These are phyloP conservation scores for Synanthedon tipuliformis DNA, from an alignment of 2,888 invertebrate species.

Conservation along the genomic window DNA sequence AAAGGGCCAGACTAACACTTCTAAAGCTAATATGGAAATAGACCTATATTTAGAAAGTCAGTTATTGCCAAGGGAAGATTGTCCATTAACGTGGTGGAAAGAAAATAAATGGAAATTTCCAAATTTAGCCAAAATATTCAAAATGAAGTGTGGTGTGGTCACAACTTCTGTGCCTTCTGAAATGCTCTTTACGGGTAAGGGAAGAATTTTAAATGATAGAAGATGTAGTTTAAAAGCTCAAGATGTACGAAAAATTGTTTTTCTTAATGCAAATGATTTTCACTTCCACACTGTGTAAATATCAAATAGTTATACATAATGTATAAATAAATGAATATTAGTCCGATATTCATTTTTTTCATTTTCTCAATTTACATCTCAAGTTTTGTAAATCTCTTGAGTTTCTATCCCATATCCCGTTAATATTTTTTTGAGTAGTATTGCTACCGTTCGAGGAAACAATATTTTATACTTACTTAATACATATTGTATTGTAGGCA, in stretches of 20 bases:
- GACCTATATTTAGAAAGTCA: background rate
- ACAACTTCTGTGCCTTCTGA: background rate
- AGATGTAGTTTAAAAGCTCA: background rate
- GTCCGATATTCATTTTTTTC: no score
- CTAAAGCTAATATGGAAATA: background rate
- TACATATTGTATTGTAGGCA: no score
- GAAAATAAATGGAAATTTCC: background rate
- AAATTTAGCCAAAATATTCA: background rate
- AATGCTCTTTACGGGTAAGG: background rate
- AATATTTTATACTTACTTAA: no score
- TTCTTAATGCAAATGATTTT: background rate
- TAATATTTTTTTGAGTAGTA: no score
- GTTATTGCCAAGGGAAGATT: background rate
- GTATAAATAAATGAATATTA: no score
- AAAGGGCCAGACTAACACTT: background rate
- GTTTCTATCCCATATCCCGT: no score
- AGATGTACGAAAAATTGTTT: background rate
- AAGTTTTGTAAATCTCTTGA: no score
- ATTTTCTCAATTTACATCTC: no score
- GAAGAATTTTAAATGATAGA: background rate
- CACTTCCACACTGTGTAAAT: no score
- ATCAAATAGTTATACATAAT: no score
- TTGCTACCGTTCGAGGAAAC: no score
- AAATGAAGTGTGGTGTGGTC: background rate
- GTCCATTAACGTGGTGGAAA: background rate